Percentiles rank a stretch among this genome's conserved stretches.
Conservation (phyloP, 2,113 vertebrate species). For the Ondatra zibethicus region DNA sequence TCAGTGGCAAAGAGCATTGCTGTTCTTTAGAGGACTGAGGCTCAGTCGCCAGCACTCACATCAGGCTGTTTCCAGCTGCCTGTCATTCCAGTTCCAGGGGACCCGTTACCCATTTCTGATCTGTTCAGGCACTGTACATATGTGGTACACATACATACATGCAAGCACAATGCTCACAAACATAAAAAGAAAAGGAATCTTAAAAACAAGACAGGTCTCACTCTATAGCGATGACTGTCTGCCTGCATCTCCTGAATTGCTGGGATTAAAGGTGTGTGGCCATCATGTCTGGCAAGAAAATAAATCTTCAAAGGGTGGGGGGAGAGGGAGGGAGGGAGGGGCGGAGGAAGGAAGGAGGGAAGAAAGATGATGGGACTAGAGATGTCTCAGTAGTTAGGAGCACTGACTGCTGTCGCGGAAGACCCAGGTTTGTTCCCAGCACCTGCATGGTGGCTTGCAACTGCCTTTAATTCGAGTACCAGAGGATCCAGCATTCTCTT, state of each 20-base stretch:
- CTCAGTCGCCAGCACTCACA: not conserved
- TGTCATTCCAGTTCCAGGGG: not conserved
- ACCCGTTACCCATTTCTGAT: not conserved
- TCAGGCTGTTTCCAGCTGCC: not conserved
- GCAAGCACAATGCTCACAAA: not conserved
- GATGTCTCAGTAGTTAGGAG: not conserved
- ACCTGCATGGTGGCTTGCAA: not conserved
- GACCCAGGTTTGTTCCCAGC: not conserved
- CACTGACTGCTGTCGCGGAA: not conserved
- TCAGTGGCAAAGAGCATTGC: not conserved
- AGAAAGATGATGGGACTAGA: not conserved
- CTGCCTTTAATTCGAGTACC: not conserved
- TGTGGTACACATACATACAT: not conserved
- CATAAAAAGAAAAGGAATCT: not conserved
- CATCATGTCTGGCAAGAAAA: not conserved
- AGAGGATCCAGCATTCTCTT: not conserved
- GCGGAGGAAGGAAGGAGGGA: accelerated
- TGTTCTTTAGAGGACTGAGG: not conserved
- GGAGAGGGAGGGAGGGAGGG: too few species aligned
- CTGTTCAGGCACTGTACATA: not conserved
- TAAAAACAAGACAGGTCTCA: not conserved
- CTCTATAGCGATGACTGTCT: not conserved
- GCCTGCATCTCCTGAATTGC: not conserved
- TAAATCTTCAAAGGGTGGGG: not conserved
- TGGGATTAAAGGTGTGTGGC: not conserved